Evolutionary conservation across 2,888 invertebrate genomes (phyloP).

Genomic region (Folsomia manolachei): DNA sequence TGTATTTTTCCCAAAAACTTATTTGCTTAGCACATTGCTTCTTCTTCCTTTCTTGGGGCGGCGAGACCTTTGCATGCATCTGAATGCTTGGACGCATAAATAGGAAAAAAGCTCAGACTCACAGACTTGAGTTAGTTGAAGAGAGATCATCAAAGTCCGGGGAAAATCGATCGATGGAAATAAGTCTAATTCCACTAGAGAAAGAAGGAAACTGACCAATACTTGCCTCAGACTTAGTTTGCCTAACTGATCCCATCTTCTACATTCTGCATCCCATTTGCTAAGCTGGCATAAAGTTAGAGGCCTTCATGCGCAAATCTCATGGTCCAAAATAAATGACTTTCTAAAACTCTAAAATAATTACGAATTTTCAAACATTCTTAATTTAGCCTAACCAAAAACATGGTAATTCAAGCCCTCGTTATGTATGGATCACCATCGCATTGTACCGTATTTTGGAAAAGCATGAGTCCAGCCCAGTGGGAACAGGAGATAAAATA

Average conservation of each 20-base stretch:
- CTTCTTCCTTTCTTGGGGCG: background rate
- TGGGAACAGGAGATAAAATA: slow-evolving; percentile 4
- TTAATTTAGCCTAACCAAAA: no score
- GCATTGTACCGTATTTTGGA: background rate
- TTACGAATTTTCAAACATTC: no score
- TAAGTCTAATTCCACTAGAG: slow-evolving; percentile 18
- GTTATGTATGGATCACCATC: background rate
- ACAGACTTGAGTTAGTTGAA: no score
- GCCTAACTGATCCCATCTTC: slow-evolving; percentile 19
- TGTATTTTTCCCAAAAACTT: background rate
- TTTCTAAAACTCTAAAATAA: no score
- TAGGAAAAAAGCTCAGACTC: background rate
- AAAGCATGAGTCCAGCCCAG: no score
- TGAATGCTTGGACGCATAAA: background rate
- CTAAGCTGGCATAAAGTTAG: background rate
- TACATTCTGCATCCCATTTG: slow-evolving; percentile 15
- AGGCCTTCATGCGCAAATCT: background rate
- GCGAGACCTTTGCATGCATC: background rate
- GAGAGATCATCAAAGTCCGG: slow-evolving; percentile 20
- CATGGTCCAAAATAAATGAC: no score
- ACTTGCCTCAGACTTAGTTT: no score
- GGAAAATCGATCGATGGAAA: slow-evolving; percentile 19
- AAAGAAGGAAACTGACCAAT: background rate
- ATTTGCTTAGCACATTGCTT: background rate
- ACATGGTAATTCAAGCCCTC: no score